Evolutionary conservation across 1,140 invertebrate genomes (phyloP).

Genomic region (Paraescarpia echinospica): DNA sequence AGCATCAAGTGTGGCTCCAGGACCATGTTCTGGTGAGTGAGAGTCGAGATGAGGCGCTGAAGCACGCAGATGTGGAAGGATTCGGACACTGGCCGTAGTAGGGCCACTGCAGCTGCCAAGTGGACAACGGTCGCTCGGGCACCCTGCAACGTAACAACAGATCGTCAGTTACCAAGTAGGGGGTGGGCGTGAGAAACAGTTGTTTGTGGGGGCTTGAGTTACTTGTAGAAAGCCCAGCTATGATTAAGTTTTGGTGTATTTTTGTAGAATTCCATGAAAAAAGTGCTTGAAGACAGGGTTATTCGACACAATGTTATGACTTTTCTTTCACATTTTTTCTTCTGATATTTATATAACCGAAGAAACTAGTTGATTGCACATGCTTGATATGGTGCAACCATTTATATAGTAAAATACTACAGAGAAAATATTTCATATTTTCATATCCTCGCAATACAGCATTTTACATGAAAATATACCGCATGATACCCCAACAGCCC

Average conservation of each 20-base stretch:
- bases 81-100: constrained; percentile 51
- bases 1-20: background rate
- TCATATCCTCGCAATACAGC: no score
- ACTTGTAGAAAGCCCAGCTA: background rate
- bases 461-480: no score
- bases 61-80: constrained; percentile 65
- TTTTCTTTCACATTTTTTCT: no score
- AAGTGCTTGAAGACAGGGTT: no score
- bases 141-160: background rate
- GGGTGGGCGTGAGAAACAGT: background rate
- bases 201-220: background rate
- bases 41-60: constrained; percentile 38
- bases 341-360: no score
- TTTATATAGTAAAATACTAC: no score
- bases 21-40: constrained; percentile 37
- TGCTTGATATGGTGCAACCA: no score
- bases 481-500: no score
- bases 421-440: no score
- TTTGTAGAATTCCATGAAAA: no score
- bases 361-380: no score
- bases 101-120: background rate
- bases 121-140: background rate
- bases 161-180: background rate
- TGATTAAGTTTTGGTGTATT: background rate
- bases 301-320: no score